phyloP scores from a whole-genome alignment of 1,140 invertebrate genomes.

The Wiebesia pumilae region DNA sequence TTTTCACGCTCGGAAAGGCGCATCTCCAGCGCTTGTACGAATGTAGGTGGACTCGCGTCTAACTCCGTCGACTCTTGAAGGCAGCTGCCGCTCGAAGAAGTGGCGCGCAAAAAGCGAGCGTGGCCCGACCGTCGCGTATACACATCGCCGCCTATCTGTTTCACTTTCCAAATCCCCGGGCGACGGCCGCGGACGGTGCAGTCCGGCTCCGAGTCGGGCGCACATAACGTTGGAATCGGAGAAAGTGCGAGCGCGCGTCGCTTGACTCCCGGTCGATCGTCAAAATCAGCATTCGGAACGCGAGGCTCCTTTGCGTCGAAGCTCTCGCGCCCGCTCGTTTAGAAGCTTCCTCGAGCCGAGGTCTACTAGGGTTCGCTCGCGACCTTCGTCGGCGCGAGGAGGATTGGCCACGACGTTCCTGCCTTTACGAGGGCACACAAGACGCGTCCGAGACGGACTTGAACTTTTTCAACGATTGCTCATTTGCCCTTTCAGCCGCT shows the following conservation, averaged over 20 bases:
- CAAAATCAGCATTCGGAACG: constrained; percentile 65
- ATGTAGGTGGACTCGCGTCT: not conserved
- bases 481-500: not conserved
- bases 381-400: not conserved
- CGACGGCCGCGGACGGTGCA: too few species aligned
- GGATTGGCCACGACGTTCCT: not conserved
- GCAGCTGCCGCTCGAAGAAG: not conserved
- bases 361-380: too few species aligned
- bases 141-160: constrained; percentile 58
- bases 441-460: not conserved
- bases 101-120: not conserved
- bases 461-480: not conserved
- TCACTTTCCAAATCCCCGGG: constrained; percentile 62
- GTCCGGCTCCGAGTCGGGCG: not conserved
- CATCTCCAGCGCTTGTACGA: not conserved
- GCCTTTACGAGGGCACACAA: not conserved
- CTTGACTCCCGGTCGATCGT: constrained; percentile 53
- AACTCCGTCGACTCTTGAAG: not conserved
- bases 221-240: constrained; percentile 68
- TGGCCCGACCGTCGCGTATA: not conserved
- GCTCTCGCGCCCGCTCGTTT: not conserved
- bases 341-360: not conserved
- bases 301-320: not conserved
- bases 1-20: too few species aligned
- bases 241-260: constrained; percentile 61